Conservation (phyloP, 2,888 invertebrate species). For the Andrena bucephala region DNA sequence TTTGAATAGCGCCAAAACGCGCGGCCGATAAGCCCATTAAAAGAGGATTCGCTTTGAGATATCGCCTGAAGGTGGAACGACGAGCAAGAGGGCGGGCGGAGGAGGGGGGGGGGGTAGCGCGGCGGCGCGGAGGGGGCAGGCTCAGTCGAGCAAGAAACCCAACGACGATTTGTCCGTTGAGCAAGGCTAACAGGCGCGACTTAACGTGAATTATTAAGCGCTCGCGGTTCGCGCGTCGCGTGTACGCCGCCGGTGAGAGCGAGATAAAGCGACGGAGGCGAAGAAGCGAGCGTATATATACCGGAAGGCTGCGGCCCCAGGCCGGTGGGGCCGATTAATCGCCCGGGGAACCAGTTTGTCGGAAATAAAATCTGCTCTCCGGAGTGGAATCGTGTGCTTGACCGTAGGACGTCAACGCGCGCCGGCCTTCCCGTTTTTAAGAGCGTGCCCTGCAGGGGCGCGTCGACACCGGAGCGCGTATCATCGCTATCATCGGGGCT, state of each 20-base stretch:
- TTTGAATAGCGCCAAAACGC: background rate
- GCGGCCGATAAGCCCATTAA: constrained; percentile 1
- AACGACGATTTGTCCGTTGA: constrained; percentile 32
- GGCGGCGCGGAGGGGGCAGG: background rate
- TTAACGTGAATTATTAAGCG: constrained; percentile 58
- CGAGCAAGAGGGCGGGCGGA: background rate
- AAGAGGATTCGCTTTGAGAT: constrained; percentile 13
- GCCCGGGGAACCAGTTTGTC: constrained; percentile 80
- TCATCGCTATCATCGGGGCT: constrained; percentile 67
- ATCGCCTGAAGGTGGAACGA: constrained; percentile 20
- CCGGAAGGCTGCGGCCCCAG: constrained; percentile 49
- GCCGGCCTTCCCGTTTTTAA: constrained; percentile 60
- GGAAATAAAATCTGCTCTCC: constrained; percentile 78
- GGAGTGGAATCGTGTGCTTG: constrained; percentile 61
- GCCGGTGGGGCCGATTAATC: constrained; percentile 78
- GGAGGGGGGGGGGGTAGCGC: too few relatives aligned
- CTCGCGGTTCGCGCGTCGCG: constrained; percentile 61
- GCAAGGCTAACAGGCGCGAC: constrained; percentile 36
- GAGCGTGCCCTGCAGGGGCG: constrained; percentile 59
- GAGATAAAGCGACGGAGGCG: constrained; percentile 51
- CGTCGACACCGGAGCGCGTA: constrained; percentile 52
- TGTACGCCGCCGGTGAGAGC: constrained; percentile 39
- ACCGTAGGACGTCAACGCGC: constrained; percentile 62
- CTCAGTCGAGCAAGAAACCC: constrained; percentile 23
- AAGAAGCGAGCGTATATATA: constrained; percentile 35